Evolutionary conservation across 2,797 vertebrate genomes (phyloP), one percentile per base, ranked within the genome.

Genomic region (Macropus fuliginosus): DNA sequence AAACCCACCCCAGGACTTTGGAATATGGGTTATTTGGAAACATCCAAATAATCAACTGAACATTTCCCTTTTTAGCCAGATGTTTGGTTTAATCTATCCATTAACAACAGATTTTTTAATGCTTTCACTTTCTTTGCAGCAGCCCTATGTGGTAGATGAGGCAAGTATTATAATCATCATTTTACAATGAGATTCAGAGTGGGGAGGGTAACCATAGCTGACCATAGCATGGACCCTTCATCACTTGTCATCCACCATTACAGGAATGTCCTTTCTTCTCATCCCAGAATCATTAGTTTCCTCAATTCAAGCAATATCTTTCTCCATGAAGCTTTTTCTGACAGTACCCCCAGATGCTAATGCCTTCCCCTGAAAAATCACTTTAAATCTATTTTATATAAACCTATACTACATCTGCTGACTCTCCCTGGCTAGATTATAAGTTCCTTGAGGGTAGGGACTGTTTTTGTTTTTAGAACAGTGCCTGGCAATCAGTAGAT

Each of bases 301-400:
- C 40, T 34, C 40, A 87, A 24, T 24, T 87, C 21, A 50, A 87
- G 40, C 10, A 50, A 40, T 10, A 87, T 46, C 74, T 50, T 50
- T 87, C 74, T 87, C 40, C 74, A 87, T 50, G 40, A 87, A 3
- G 40, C 21, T 40, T 40, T 81, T 81, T 40, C 66, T 29, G 18
- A 46, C 52, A 6, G 52, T 21, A n/a, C 18, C 10, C 8, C 10
- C 0, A 87, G n/a, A 50, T 16, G 9, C 21, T 92, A 54, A 55
- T 91, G 54, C 52, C 34, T 90, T 55, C 52, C 91, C 18, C 28
- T 59, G 94, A 52, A 91, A 90, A 87, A 97, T 95, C 56, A 89
- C 81, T 92, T 31, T 55, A n/a, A n/a, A 27, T 89, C 93, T 21
- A 66, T 56, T 24, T 6, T 91, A 31, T 28, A 2, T 31, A 95